phyloP scores from a whole-genome alignment of 2,888 invertebrate genomes.

The Lamellibrachia columna region DNA sequence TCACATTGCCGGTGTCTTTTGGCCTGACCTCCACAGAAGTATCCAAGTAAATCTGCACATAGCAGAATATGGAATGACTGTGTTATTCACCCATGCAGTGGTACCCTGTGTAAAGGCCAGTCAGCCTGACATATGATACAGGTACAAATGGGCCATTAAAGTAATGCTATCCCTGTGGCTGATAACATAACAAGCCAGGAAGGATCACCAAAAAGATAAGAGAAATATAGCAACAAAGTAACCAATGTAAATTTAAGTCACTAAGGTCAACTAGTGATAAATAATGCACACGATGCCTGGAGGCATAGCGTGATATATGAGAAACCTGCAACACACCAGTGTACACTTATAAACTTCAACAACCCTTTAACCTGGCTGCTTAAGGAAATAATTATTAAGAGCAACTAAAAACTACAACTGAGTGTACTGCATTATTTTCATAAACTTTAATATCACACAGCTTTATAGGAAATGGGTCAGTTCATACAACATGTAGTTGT shows the following conservation, averaged over 20 bases:
- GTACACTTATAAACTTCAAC: too few species aligned
- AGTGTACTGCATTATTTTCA: not conserved
- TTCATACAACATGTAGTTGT: not conserved
- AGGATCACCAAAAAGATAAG: not conserved
- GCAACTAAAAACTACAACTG: too few species aligned
- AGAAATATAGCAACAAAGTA: not conserved
- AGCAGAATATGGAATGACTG: not conserved
- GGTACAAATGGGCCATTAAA: not conserved
- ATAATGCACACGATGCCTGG: not conserved
- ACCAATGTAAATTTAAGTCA: not conserved
- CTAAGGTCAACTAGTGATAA: not conserved
- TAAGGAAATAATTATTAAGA: too few species aligned
- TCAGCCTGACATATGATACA: not conserved
- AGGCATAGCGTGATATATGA: not conserved
- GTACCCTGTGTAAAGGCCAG: not conserved
- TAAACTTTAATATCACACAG: not conserved
- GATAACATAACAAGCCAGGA: slow-evolving; percentile 2
- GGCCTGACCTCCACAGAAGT: not conserved
- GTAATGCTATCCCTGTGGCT: not conserved
- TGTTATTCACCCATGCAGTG: not conserved
- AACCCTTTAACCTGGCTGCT: too few species aligned
- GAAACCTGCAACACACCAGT: not conserved
- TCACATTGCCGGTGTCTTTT: not conserved
- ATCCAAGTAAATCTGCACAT: not conserved
- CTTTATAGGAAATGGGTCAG: not conserved